Evolutionary conservation across 2,113 vertebrate species (phyloP).

Genomic region (Girardinichthys multiradiatus): DNA sequence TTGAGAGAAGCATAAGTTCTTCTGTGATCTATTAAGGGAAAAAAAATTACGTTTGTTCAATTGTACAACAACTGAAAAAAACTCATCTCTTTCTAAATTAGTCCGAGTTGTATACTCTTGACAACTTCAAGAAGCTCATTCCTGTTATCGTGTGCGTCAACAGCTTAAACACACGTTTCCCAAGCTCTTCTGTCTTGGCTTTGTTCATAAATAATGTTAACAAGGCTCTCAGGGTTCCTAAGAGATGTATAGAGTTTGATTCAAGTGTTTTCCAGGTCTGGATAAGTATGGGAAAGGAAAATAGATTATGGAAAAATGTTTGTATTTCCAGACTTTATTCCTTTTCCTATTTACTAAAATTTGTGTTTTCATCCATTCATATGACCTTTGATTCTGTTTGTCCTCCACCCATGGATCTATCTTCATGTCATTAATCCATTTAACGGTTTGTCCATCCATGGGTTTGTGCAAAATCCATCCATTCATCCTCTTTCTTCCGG

Average conservation of each 20-base stretch:
- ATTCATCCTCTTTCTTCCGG: too few species aligned
- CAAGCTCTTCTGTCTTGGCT: too few species aligned
- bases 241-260: background rate
- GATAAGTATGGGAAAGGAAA: background rate
- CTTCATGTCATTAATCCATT: too few species aligned
- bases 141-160: background rate
- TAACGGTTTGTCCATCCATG: too few species aligned
- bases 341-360: background rate
- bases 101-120: background rate
- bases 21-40: background rate
- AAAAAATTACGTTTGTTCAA: background rate
- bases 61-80: background rate
- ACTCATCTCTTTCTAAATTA: background rate
- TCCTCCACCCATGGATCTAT: too few species aligned
- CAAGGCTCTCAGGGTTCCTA: too few species aligned
- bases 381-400: too few species aligned
- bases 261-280: background rate
- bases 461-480: too few species aligned
- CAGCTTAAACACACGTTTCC: background rate
- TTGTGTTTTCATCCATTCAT: background rate
- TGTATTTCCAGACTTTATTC: background rate
- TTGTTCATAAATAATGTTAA: background rate
- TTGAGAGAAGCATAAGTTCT: constrained; percentile 17
- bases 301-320: too few species aligned
- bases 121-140: constrained; percentile 10